Evolutionary conservation across 2,113 vertebrate species (phyloP).

Genomic region (Protomyctophum bolini): DNA sequence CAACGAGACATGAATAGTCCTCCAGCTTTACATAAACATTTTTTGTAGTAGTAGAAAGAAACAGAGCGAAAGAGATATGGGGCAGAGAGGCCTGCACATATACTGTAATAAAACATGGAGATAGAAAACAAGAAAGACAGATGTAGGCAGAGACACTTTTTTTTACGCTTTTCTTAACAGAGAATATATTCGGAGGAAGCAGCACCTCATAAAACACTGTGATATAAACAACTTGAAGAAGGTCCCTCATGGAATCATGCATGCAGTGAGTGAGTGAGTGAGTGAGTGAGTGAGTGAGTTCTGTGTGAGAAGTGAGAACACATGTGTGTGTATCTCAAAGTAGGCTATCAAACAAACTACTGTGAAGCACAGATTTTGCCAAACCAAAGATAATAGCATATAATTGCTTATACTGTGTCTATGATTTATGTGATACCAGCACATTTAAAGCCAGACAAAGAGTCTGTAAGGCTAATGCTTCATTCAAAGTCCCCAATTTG

Average conservation of each 20-base stretch:
- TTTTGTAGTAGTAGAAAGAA: not conserved
- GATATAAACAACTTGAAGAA: conserved; percentile 36
- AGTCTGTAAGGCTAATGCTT: conserved; percentile 34
- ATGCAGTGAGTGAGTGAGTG: not conserved
- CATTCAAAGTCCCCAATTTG: conserved; percentile 41
- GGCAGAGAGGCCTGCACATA: not conserved
- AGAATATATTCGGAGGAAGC: conserved; percentile 28
- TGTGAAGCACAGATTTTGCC: not conserved
- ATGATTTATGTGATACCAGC: conserved; percentile 22
- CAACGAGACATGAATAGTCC: conserved; percentile 26
- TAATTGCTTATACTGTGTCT: not conserved
- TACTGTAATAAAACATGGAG: not conserved
- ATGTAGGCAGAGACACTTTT: not conserved
- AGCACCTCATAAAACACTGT: conserved; percentile 37
- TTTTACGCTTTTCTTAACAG: conserved; percentile 23
- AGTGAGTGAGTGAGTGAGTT: not conserved
- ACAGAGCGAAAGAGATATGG: not conserved
- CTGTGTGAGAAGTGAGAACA: not conserved
- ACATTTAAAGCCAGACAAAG: not conserved
- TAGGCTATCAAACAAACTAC: conserved; percentile 21
- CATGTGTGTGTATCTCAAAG: not conserved
- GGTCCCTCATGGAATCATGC: not conserved
- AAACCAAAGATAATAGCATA: not conserved
- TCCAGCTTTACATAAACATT: conserved; percentile 8
- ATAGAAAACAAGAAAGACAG: not conserved